Conservation (phyloP, 1,140 invertebrate species). For the Steinernema khuongi region DNA sequence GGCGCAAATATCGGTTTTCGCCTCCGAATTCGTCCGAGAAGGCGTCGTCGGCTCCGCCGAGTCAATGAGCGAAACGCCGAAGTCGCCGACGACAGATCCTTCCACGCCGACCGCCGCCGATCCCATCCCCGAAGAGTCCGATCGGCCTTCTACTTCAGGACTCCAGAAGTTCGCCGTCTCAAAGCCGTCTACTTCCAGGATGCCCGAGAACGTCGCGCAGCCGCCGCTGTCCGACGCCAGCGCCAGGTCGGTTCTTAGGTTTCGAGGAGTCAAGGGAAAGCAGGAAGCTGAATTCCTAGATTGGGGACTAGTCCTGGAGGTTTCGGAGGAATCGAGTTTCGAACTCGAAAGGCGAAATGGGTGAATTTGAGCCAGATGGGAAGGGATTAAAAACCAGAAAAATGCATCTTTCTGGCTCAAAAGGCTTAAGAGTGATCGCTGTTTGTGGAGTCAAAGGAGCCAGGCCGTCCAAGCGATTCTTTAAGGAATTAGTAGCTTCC, state of each 20-base stretch:
- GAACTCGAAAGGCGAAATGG: too few species aligned
- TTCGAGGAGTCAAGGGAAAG: too few species aligned
- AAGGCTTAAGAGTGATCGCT: too few species aligned
- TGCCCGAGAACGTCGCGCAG: constrained; percentile 4
- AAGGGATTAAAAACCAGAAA: too few species aligned
- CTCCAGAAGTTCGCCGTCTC: background rate
- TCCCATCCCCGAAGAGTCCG: background rate
- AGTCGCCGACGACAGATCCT: background rate
- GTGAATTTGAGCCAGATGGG: too few species aligned
- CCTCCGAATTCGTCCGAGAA: background rate
- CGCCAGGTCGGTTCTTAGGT: background rate
- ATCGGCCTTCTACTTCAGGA: constrained; percentile 2
- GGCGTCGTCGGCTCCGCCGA: background rate
- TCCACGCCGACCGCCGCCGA: background rate
- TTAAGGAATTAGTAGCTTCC: too few species aligned
- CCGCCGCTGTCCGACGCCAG: background rate
- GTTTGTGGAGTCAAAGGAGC: too few species aligned
- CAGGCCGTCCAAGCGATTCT: too few species aligned
- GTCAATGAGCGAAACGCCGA: constrained; percentile 12
- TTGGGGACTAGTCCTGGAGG: too few species aligned
- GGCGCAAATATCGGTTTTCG: constrained; percentile 6
- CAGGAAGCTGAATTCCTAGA: too few species aligned
- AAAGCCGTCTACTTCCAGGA: constrained; percentile 1
- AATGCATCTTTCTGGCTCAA: too few species aligned
- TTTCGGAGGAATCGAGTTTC: too few species aligned